These are phyloP conservation scores for Otocyon megalotis DNA, from an alignment of 2,113 vertebrate genomes.

Conservation along the genomic window DNA sequence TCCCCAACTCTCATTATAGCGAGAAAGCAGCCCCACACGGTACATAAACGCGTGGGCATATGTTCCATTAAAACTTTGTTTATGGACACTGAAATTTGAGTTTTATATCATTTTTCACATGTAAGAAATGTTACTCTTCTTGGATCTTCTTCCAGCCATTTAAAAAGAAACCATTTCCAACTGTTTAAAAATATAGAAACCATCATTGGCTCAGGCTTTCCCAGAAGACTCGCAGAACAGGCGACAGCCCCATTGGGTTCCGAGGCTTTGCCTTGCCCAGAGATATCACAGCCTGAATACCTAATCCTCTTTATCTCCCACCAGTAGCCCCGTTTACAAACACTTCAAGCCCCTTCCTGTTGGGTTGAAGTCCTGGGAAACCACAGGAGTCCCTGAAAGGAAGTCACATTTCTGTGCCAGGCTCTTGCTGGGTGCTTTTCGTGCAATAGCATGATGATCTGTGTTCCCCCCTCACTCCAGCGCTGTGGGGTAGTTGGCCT, in stretches of 20 bases:
- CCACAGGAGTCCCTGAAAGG: background rate
- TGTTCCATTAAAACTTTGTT: background rate
- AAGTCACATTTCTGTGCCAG: background rate
- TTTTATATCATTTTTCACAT: background rate
- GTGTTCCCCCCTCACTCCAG: background rate
- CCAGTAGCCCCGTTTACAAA: background rate
- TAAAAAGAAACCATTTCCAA: background rate
- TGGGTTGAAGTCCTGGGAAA: background rate
- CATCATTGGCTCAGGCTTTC: background rate
- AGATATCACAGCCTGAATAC: background rate
- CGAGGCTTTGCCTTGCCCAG: background rate
- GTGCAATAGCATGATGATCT: rapidly evolving
- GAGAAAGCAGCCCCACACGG: background rate
- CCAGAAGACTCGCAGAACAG: background rate
- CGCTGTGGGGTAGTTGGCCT: background rate
- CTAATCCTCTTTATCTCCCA: background rate
- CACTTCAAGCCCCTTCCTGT: background rate
- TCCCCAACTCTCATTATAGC: rapidly evolving
- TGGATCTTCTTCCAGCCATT: background rate
- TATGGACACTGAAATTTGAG: background rate
- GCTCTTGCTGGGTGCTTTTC: background rate
- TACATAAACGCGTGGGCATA: rapidly evolving
- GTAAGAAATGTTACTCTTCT: background rate
- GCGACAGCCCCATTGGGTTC: background rate
- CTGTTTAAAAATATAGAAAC: background rate